Evolutionary conservation across 2,888 invertebrate species (phyloP).

Genomic region (Diachrysia chrysitis): DNA sequence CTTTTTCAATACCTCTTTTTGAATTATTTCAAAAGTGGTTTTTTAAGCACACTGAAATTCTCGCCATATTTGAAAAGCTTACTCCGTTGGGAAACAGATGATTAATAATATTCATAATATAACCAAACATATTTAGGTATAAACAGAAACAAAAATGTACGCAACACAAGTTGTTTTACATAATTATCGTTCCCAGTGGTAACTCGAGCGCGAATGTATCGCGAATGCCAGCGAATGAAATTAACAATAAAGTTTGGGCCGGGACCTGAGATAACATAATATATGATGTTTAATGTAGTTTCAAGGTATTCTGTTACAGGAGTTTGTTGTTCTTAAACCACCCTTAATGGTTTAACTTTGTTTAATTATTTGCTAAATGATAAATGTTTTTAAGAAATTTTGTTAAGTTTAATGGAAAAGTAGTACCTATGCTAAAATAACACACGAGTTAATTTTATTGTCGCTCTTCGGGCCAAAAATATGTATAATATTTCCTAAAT

Average conservation of each 20-base stretch:
- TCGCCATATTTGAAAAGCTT: background rate
- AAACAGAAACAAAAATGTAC: background rate
- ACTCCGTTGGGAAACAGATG: background rate
- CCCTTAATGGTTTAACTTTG: conserved; percentile 1
- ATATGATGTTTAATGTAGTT: background rate
- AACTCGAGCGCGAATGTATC: background rate
- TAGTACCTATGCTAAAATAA: no score
- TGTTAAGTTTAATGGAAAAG: no score
- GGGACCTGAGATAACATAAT: conserved; percentile 1
- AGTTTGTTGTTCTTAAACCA: background rate
- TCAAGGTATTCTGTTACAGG: background rate
- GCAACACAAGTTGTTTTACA: background rate
- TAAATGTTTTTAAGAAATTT: background rate
- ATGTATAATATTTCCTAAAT: no score
- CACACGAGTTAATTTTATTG: no score
- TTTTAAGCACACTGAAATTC: background rate
- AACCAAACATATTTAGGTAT: background rate
- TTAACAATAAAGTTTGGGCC: background rate
- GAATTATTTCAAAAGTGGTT: no score
- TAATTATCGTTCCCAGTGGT: background rate
- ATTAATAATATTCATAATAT: background rate
- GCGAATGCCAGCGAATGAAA: background rate
- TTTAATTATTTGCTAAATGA: background rate
- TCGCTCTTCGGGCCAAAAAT: no score
- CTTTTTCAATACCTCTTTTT: no score